A percentile compares a stretch with the other conserved stretches of the same genome.
Conservation (phyloP, 2,888 invertebrate genomes). For the Stenolophus ochropezus region DNA sequence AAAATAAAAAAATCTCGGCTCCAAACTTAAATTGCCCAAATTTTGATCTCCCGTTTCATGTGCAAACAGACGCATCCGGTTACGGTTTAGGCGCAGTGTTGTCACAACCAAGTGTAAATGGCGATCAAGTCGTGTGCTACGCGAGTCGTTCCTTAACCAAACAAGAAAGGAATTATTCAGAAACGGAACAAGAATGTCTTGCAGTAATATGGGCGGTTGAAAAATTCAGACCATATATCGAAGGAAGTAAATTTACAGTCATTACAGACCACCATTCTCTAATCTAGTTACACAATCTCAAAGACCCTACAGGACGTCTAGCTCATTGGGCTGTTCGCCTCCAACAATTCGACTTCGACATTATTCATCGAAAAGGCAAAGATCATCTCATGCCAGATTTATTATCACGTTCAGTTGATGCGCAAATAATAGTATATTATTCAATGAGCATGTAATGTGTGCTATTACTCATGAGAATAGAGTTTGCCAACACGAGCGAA, state of each 20-base stretch:
- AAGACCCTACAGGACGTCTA: slow-evolving; percentile 18
- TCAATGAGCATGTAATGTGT: too few relatives aligned
- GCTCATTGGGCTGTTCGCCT: slow-evolving; percentile 55
- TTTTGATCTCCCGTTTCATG: slow-evolving; percentile 54
- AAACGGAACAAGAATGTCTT: too few relatives aligned
- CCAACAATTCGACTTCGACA: neutral
- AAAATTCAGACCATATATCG: too few relatives aligned
- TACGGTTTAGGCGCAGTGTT: slow-evolving; percentile 62
- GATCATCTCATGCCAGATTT: slow-evolving; percentile 62
- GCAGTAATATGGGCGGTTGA: too few relatives aligned
- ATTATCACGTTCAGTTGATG: slow-evolving; percentile 33
- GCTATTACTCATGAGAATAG: too few relatives aligned
- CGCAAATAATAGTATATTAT: too few relatives aligned
- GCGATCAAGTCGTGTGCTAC: slow-evolving; percentile 61
- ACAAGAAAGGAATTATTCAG: too few relatives aligned
- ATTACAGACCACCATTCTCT: too few relatives aligned
- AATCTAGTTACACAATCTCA: neutral
- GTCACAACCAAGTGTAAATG: slow-evolving; percentile 58
- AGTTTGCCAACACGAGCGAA: too few relatives aligned
- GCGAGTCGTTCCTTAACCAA: slow-evolving; percentile 60
- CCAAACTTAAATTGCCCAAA: slow-evolving; percentile 15
- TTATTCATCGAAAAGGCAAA: slow-evolving; percentile 64
- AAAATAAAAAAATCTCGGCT: slow-evolving; percentile 60
- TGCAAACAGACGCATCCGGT: slow-evolving; percentile 62
- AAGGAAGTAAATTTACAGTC: too few relatives aligned